Conservation (phyloP, 2,113 vertebrate genomes). For the Rhea americana region DNA sequence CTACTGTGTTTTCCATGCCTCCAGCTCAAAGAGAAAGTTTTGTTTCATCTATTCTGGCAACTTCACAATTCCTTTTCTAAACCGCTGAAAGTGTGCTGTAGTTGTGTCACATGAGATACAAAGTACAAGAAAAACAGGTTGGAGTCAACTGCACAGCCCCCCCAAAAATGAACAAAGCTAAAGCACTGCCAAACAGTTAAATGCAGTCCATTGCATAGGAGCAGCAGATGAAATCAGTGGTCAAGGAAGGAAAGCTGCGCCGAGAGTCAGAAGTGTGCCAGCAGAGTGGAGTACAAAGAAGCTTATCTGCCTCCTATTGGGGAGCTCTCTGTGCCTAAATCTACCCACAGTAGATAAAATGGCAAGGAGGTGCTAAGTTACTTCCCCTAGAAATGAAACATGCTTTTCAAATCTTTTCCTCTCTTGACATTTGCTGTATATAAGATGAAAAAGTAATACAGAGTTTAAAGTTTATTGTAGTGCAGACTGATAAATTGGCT, state of each 20-base stretch:
- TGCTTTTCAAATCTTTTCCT: not conserved
- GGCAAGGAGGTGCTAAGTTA: not conserved
- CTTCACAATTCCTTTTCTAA: slow-evolving; percentile 29
- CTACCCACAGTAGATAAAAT: not conserved
- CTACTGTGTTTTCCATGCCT: not conserved
- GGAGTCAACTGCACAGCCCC: slow-evolving; percentile 1
- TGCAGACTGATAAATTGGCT: not conserved
- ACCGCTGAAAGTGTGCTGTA: not conserved
- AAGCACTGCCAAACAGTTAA: fast-evolving
- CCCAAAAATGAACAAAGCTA: not conserved
- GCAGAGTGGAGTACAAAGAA: not conserved
- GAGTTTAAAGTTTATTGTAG: not conserved
- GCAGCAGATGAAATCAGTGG: not conserved
- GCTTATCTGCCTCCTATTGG: not conserved
- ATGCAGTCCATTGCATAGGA: not conserved
- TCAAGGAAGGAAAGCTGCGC: not conserved
- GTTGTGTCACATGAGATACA: slow-evolving; percentile 27
- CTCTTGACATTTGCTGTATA: not conserved
- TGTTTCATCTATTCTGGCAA: slow-evolving; percentile 47
- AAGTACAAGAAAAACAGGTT: slow-evolving; percentile 19
- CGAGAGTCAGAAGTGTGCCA: fast-evolving
- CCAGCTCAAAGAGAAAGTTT: slow-evolving; percentile 30
- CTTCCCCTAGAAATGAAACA: not conserved
- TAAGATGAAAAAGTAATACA: not conserved
- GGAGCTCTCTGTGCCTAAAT: not conserved